A percentile compares a stretch with the other conserved stretches of the same genome.
Evolutionary conservation across 1,140 invertebrate genomes (phyloP).

Genomic region (Brevipalpus yothersi): DNA sequence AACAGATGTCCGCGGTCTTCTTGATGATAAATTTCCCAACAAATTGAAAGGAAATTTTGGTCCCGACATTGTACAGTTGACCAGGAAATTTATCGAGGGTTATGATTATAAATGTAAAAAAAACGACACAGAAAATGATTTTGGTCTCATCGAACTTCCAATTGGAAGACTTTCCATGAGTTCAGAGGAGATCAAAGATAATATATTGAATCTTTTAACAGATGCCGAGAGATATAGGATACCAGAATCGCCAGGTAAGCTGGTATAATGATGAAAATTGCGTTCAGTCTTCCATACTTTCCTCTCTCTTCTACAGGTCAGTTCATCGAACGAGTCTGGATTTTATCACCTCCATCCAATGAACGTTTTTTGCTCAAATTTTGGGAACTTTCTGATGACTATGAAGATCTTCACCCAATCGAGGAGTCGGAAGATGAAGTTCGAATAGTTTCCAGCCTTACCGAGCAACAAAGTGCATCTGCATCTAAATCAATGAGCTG

Average conservation of each 20-base stretch:
- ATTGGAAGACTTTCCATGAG: slow-evolving; percentile 50
- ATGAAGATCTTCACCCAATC: neutral
- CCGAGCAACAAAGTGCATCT: no score
- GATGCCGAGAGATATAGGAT: slow-evolving; percentile 3
- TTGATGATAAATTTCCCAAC: slow-evolving; percentile 47
- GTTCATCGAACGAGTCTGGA: slow-evolving; percentile 1
- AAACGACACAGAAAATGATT: slow-evolving; percentile 38
- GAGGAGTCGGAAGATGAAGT: neutral
- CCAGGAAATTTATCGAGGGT: slow-evolving; percentile 35
- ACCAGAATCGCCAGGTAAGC: slow-evolving; percentile 3
- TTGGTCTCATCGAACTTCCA: slow-evolving; percentile 32
- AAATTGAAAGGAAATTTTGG: slow-evolving; percentile 34
- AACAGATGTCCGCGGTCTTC: slow-evolving; percentile 37
- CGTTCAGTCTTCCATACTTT: neutral
- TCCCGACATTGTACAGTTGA: slow-evolving; percentile 29
- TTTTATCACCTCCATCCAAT: neutral
- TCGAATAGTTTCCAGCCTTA: no score
- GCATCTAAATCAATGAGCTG: no score
- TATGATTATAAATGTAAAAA: slow-evolving; percentile 34
- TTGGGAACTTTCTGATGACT: slow-evolving; percentile 8
- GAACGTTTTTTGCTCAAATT: slow-evolving; percentile 6
- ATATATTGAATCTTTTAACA: slow-evolving; percentile 23
- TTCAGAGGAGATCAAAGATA: slow-evolving; percentile 35
- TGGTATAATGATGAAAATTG: neutral
- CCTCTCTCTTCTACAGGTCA: neutral